Evolutionary conservation across 2,888 invertebrate genomes (phyloP).

Genomic region (Agelastica alni): DNA sequence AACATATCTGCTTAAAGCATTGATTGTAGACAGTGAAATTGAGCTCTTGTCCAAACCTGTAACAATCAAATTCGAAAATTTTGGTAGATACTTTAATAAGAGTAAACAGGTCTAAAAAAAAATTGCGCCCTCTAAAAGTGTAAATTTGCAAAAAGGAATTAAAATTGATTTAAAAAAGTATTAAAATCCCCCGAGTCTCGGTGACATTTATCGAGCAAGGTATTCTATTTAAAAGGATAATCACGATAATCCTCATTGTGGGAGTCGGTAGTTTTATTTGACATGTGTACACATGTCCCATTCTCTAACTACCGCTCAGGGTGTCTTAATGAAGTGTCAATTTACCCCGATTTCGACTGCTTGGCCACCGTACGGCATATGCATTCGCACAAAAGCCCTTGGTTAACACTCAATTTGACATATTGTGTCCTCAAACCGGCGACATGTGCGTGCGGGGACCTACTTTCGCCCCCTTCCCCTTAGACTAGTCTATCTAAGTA

Average conservation of each 20-base stretch:
- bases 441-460: conserved; percentile 35
- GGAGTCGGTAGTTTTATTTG: conserved; percentile 32
- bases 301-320: conserved; percentile 48
- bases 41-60: too few relatives aligned
- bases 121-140: too few relatives aligned
- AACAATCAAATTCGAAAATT: too few relatives aligned
- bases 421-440: conserved; percentile 48
- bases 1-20: too few relatives aligned
- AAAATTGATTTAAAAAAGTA: too few relatives aligned
- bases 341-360: conserved; percentile 50
- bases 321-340: conserved; percentile 57
- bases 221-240: conserved; percentile 44
- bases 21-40: too few relatives aligned
- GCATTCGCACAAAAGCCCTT: conserved; percentile 35
- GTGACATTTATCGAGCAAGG: conserved; percentile 30
- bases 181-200: too few relatives aligned
- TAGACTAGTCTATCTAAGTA: conserved; percentile 21
- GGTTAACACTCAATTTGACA: conserved; percentile 58
- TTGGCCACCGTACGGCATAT: conserved; percentile 45
- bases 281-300: conserved; percentile 49
- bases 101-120: too few relatives aligned
- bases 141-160: too few relatives aligned
- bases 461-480: conserved; percentile 18
- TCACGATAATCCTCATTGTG: conserved; percentile 37
- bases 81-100: too few relatives aligned